Conservation (phyloP, 2,888 invertebrate genomes). For the Sthenelais limicola region DNA sequence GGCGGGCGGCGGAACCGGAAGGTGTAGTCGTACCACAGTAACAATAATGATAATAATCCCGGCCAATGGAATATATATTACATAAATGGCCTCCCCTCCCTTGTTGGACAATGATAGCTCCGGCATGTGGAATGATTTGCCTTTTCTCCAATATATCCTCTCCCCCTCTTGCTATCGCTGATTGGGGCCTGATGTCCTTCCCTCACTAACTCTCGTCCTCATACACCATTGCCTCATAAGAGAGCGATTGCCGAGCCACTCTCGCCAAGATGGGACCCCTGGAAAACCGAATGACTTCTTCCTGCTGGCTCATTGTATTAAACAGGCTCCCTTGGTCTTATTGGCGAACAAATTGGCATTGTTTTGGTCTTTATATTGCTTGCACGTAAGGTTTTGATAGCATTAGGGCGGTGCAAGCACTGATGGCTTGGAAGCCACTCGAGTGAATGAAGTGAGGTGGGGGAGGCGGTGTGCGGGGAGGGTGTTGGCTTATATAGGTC, state of each 20-base stretch:
- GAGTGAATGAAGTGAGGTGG: slow-evolving; percentile 27
- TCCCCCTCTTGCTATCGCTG: slow-evolving; percentile 19
- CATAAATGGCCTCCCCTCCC: too few relatives aligned
- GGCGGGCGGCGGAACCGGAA: too few relatives aligned
- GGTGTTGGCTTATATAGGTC: too few relatives aligned
- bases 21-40: too few relatives aligned
- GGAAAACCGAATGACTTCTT: slow-evolving; percentile 25
- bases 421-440: slow-evolving; percentile 37
- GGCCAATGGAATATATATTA: too few relatives aligned
- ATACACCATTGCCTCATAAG: slow-evolving; percentile 29
- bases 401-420: slow-evolving; percentile 28
- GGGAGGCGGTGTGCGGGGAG: too few relatives aligned
- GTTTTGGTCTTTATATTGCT: slow-evolving; percentile 36
- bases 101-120: too few relatives aligned
- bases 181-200: slow-evolving; percentile 33
- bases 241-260: too few relatives aligned
- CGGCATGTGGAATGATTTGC: too few relatives aligned
- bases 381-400: slow-evolving; percentile 39
- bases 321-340: slow-evolving; percentile 5
- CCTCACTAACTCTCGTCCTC: too few relatives aligned
- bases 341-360: slow-evolving; percentile 39
- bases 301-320: slow-evolving; percentile 31
- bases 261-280: slow-evolving; percentile 16
- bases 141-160: slow-evolving; percentile 19
- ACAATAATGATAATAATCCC: too few relatives aligned